A percentile compares a stretch with the other conserved stretches of the same genome.
These are phyloP conservation scores for Alca torda DNA, from an alignment of 2,797 vertebrate genomes.

Conservation along the genomic window DNA sequence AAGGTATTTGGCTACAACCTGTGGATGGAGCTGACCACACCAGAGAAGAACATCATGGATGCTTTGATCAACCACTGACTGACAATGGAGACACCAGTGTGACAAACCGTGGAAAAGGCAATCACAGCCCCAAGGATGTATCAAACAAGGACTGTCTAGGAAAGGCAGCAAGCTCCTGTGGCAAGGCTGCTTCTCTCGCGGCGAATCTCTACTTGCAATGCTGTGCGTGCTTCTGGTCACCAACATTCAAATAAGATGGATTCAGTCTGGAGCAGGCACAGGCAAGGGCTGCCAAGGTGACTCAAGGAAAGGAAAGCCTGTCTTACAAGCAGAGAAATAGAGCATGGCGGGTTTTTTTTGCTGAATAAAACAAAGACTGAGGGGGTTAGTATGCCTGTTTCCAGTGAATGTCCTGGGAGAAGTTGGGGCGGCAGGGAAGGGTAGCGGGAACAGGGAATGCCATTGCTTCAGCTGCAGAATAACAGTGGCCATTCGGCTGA, in stretches of 20 bases:
- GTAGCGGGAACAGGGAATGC: not conserved
- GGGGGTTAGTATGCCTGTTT: not conserved
- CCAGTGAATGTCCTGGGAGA: not conserved
- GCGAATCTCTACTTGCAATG: not conserved
- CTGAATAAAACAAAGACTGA: not conserved
- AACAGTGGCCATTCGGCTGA: not conserved
- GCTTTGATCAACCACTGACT: not conserved
- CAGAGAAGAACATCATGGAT: not conserved
- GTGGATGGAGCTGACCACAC: not conserved
- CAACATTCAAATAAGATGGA: not conserved
- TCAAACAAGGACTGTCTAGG: not conserved
- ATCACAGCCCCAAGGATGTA: not conserved
- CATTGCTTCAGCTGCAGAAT: not conserved
- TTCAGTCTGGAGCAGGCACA: not conserved
- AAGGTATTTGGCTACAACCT: not conserved
- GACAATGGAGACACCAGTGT: fast-evolving
- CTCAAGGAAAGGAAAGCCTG: not conserved
- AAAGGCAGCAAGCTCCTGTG: not conserved
- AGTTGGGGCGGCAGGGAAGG: not conserved
- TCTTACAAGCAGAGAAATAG: not conserved
- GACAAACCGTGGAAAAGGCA: not conserved
- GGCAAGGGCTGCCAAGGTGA: not conserved
- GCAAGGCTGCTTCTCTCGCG: not conserved
- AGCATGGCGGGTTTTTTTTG: not conserved
- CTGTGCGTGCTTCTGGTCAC: not conserved